Evolutionary conservation across 2,797 vertebrate species (phyloP).

Genomic region (Sebastes matsubarae): DNA sequence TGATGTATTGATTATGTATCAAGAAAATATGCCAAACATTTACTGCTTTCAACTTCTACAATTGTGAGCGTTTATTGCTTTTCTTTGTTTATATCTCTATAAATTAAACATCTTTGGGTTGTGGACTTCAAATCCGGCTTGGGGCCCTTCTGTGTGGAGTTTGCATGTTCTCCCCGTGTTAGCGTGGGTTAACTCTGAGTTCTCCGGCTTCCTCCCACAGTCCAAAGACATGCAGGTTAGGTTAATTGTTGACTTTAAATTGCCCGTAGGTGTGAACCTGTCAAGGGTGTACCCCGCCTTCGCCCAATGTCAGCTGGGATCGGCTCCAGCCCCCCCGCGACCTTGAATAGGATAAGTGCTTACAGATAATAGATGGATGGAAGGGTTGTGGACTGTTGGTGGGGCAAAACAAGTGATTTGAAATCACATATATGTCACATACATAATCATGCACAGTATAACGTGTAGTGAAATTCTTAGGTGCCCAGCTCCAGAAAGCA

Average conservation of each 20-base stretch:
- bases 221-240: too few relatives aligned
- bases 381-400: neutral
- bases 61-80: neutral
- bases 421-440: neutral
- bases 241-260: too few relatives aligned
- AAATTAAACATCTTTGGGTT: neutral
- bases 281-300: too few relatives aligned
- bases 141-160: too few relatives aligned
- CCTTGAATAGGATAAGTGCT: too few relatives aligned
- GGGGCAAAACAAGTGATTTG: neutral
- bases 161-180: too few relatives aligned
- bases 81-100: neutral
- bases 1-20: neutral
- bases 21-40: neutral
- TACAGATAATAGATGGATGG: too few relatives aligned
- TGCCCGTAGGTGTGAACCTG: too few relatives aligned
- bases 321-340: too few relatives aligned
- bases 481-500: neutral
- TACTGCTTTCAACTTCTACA: neutral
- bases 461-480: neutral
- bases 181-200: rapidly evolving
- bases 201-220: too few relatives aligned
- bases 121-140: too few relatives aligned
- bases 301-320: too few relatives aligned
- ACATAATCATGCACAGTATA: neutral